A percentile compares a stretch with the other conserved stretches of the same genome.
These are phyloP conservation scores for Cheilosia impressa DNA, from an alignment of 2,888 invertebrate species.

Conservation along the genomic window DNA sequence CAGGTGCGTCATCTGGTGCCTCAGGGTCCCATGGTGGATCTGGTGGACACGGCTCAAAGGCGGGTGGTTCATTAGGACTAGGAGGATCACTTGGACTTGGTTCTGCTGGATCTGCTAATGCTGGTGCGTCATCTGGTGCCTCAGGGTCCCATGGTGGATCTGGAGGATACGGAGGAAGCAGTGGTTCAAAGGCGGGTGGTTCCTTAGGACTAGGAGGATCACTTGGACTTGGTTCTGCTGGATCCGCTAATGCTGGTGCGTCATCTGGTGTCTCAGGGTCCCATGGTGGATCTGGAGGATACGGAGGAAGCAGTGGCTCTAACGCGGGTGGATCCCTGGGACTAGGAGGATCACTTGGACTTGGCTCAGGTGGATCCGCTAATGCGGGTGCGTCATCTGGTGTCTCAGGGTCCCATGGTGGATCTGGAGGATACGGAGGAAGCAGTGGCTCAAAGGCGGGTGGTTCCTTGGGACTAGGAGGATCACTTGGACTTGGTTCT, in stretches of 20 bases:
- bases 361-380: conserved; percentile 3
- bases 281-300: not conserved
- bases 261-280: conserved; percentile 5
- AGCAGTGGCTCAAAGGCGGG: not conserved
- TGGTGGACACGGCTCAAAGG: not conserved
- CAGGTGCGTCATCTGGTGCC: conserved; percentile 25
- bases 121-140: not conserved
- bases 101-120: not conserved
- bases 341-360: conserved; percentile 29
- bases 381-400: conserved; percentile 30
- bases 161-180: not conserved
- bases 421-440: conserved; percentile 10
- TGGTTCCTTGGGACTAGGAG: not conserved
- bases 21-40: not conserved
- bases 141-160: conserved; percentile 11
- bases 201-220: conserved; percentile 11
- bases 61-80: no score
- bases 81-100: conserved; percentile 8
- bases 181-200: not conserved
- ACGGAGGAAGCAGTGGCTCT: not conserved
- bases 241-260: conserved; percentile 1
- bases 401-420: not conserved
- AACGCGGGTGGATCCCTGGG: not conserved
- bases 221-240: conserved; percentile 4
- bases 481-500: no score